Conservation (phyloP, 2,888 invertebrate genomes). For the Crioceris asparagi region DNA sequence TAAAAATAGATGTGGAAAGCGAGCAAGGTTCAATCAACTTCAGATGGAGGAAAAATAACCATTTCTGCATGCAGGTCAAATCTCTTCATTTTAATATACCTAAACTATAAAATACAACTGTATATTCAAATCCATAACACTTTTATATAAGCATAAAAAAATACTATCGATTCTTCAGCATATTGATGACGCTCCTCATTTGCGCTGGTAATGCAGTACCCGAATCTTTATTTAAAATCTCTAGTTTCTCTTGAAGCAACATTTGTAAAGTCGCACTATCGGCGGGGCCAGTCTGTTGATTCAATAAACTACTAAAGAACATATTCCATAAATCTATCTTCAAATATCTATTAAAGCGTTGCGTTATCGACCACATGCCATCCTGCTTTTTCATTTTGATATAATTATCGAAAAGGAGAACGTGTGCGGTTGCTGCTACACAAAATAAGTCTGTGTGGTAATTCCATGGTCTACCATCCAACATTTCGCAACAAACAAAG, state of each 20-base stretch:
- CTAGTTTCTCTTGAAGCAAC: slow-evolving; percentile 26
- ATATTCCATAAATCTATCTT: slow-evolving; percentile 65
- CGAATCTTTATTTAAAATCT: slow-evolving; percentile 21
- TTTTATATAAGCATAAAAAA: slow-evolving; percentile 3
- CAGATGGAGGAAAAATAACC: no score
- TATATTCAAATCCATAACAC: no score
- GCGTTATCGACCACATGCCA: slow-evolving; percentile 32
- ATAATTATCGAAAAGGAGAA: slow-evolving; percentile 78
- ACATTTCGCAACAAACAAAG: slow-evolving; percentile 85
- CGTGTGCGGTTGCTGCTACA: slow-evolving; percentile 77
- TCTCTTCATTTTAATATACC: no score
- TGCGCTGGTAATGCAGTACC: slow-evolving; percentile 20
- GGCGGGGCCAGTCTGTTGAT: slow-evolving; percentile 41
- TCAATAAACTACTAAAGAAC: slow-evolving; percentile 70
- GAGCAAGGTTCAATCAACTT: no score
- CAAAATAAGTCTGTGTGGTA: slow-evolving; percentile 91
- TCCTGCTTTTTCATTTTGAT: slow-evolving; percentile 51
- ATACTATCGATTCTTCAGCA: slow-evolving; percentile 33
- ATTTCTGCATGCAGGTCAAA: no score
- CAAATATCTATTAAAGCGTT: slow-evolving; percentile 38
- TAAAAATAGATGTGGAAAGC: no score
- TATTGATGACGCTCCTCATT: slow-evolving; percentile 30
- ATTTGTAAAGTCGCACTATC: slow-evolving; percentile 25
- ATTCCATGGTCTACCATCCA: slow-evolving; percentile 82
- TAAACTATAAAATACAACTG: no score